Evolutionary conservation across 2,888 invertebrate species (phyloP).

Genomic region (Euzetes globulus): DNA sequence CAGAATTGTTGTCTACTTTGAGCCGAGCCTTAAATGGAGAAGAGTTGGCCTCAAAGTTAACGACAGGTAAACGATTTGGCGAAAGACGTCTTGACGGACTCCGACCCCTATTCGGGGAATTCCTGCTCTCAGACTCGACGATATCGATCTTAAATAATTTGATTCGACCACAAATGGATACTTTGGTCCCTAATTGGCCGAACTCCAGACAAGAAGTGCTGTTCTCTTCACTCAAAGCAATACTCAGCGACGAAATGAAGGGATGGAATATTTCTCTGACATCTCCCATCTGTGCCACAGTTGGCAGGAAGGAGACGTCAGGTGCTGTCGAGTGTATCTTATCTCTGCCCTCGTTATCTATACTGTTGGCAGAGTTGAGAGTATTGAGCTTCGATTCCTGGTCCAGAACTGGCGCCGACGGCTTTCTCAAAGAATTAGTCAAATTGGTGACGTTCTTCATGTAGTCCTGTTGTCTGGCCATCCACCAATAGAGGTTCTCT

Average conservation of each 20-base stretch:
- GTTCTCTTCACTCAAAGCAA: slow-evolving; percentile 56
- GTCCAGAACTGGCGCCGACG: slow-evolving; percentile 40
- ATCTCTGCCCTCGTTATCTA: slow-evolving; percentile 37
- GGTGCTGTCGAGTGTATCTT: slow-evolving; percentile 36
- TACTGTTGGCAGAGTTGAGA: slow-evolving; percentile 46
- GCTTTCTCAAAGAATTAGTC: slow-evolving; percentile 30
- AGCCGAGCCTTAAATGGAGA: slow-evolving; percentile 48
- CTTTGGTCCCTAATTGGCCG: slow-evolving; percentile 64
- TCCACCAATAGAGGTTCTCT: slow-evolving; percentile 92
- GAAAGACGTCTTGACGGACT: slow-evolving; percentile 9
- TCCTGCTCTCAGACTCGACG: slow-evolving; percentile 70
- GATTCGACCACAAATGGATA: slow-evolving; percentile 59
- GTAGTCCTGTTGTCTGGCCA: slow-evolving; percentile 77
- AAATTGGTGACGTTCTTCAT: slow-evolving; percentile 47
- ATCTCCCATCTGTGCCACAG: slow-evolving; percentile 59
- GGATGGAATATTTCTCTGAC: slow-evolving; percentile 92
- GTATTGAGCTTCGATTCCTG: slow-evolving; percentile 46
- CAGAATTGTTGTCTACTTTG: slow-evolving; percentile 57
- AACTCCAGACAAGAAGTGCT: slow-evolving; percentile 38
- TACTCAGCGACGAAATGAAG: slow-evolving; percentile 74
- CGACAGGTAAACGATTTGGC: slow-evolving; percentile 24
- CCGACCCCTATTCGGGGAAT: slow-evolving; percentile 17
- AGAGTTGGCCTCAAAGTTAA: slow-evolving; percentile 36
- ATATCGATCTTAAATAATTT: slow-evolving; percentile 86
- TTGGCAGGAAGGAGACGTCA: slow-evolving; percentile 44